Base-by-base conservation (phyloP, 30 jellyfish, hydroid and myxozoan species). In the Chrysaora quinquecirrha region DNA sequence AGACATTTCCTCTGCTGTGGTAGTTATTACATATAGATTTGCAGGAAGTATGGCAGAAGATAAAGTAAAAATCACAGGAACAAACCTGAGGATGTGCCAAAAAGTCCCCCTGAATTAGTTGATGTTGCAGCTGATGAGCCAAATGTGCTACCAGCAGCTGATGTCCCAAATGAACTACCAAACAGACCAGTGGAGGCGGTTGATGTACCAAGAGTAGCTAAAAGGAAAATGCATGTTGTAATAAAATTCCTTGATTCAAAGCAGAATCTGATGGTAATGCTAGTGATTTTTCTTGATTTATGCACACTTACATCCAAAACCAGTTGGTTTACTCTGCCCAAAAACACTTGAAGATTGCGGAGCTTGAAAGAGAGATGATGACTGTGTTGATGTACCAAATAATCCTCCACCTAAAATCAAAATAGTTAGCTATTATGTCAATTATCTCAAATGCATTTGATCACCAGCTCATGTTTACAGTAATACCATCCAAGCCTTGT, bases 261-360 rank as follows among this genome's bases (percentile, higher is more conserved):
- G 6, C 2, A n/a, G 11, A 11, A 11, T 48, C 10, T n/a, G n/a
- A n/a, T n/a, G n/a, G n/a, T n/a, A n/a, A n/a, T n/a, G n/a, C n/a
- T n/a, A n/a, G n/a, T n/a, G n/a, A n/a, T n/a, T n/a, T n/a, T n/a
- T n/a, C n/a, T n/a, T n/a, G n/a, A n/a, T n/a, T n/a, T n/a, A n/a
- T n/a, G 21, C 14, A 0, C 29, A 63, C 77, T 16, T 38, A 73
- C 77, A 28, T 33, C 90, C 86, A 74, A 67, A 74, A 30, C 73
- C 88, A 64, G 76, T 23, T 35, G 46, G 74, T 9, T 32, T 73
- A 24, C 79, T 76, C 25, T 48, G 76, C 29, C 97, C 97, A 89
- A 89, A 89, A 19, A 72, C 87, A 89, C 81, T 82, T 54, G 78
- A 58, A 1, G 96, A 64, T 35, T 91, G 96, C 43, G 98, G 98